Conservation (phyloP, 2,888 invertebrate genomes). For the Sympetrum striolatum region DNA sequence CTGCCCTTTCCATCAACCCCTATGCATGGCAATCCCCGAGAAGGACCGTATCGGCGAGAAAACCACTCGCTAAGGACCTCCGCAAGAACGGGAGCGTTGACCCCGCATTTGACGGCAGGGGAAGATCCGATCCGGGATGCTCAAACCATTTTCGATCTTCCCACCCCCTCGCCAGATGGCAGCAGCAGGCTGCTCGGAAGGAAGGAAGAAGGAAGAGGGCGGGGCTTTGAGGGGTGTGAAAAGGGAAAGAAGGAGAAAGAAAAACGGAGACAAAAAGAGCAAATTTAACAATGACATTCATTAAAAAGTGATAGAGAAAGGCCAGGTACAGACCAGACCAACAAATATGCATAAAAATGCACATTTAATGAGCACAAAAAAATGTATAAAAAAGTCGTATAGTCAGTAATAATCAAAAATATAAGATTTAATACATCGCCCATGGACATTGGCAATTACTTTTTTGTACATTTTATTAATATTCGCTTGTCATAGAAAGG, state of each 20-base stretch:
- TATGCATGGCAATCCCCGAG: background rate
- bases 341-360: no score
- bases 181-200: background rate
- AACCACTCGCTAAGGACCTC: background rate
- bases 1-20: background rate
- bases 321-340: no score
- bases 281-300: background rate
- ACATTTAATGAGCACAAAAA: no score
- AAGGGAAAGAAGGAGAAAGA: background rate
- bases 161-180: background rate
- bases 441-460: no score
- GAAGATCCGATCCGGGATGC: background rate
- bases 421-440: no score
- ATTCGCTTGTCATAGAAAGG: no score
- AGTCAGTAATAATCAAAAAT: no score
- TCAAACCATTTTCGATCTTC: background rate
- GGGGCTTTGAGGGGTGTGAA: background rate
- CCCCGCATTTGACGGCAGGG: background rate
- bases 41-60: background rate
- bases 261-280: background rate
- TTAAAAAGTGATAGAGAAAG: no score
- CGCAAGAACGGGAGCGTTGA: background rate
- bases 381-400: no score
- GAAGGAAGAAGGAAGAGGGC: background rate
- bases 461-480: no score